Base-by-base conservation (phyloP, 2,888 invertebrate species). In the Hydriomena furcata region DNA sequence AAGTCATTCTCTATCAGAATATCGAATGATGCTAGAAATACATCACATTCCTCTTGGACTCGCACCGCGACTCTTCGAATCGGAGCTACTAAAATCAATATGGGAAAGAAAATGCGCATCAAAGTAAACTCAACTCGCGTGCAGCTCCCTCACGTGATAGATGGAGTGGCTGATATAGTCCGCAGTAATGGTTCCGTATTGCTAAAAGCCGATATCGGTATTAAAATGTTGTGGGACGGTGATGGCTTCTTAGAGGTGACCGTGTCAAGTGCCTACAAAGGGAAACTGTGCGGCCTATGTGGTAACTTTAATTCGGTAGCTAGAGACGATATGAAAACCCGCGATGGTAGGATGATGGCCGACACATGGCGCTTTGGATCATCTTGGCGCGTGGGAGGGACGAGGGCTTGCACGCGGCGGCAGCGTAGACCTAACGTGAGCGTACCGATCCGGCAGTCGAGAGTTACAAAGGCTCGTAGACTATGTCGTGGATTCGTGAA, bases 291-390 rank as follows among this genome's bases (percentile, higher is more conserved):
- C 74, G 99, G 99, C 7, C 88, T 99, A 10, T 99, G 99, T 74
- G 99, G 99, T 0, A 98, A 98, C 78, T 99, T 96, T 84, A 99
- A 98, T 82, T 94, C 95, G 34, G 91, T 95, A 55, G 93, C 94
- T 1, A 93, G 95, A 60, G 98, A 98, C 79, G 98, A 98, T 85
- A 93, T 97, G 72, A 93, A 90, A 59, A 93, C 93, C 38, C 92
- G 94, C 41, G 92, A 92, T 59, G 96, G 95, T 6, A 90, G 91
- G 36, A 82, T 94, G 36, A 92, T 95, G 51, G 91, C 91, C 34
- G 95, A 96, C 63, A 76, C 84, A 13, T 91, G 92, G 87, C 92
- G 92, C 43, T 98, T 98, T 70, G 98, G 96, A 1, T 92, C 94
- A 37, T 97, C 98, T 2, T 99, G 98, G 98, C 93, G 96, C 42